Conservation (phyloP, 2,113 vertebrate species). For the Takifugu bimaculatus region DNA sequence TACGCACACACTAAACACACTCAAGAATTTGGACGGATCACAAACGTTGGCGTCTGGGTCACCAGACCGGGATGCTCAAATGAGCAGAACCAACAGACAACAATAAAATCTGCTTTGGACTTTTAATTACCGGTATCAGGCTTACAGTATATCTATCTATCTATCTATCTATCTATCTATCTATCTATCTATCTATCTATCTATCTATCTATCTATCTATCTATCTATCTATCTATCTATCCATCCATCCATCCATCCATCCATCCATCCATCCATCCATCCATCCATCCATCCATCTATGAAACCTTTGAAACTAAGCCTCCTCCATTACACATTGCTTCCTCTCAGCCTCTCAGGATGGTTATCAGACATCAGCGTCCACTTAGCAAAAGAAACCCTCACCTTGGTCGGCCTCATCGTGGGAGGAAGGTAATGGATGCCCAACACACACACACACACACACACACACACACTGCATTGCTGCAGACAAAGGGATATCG, state of each 20-base stretch:
- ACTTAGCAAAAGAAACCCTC: constrained; percentile 42
- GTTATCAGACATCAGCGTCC: constrained; percentile 41
- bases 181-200: not conserved
- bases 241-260: not conserved
- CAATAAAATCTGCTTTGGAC: too few species aligned
- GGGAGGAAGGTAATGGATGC: constrained; percentile 62
- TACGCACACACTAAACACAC: too few species aligned
- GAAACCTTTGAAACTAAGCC: constrained; percentile 4
- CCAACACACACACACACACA: constrained; percentile 38
- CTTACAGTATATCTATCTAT: too few species aligned
- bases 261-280: not conserved
- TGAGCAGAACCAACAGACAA: too few species aligned
- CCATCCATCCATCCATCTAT: not conserved
- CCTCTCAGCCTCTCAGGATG: constrained; percentile 24
- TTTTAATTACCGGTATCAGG: too few species aligned
- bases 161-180: too few species aligned
- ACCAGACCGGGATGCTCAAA: not conserved
- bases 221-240: not conserved
- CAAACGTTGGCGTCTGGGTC: too few species aligned
- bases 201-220: not conserved
- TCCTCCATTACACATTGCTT: constrained; percentile 38
- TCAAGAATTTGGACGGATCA: too few species aligned
- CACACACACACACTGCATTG: constrained; percentile 50
- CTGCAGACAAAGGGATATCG: constrained; percentile 60
- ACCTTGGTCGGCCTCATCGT: constrained; percentile 51